Evolutionary conservation across 1,140 invertebrate genomes (phyloP).

Genomic region (Listronotus oregonensis): DNA sequence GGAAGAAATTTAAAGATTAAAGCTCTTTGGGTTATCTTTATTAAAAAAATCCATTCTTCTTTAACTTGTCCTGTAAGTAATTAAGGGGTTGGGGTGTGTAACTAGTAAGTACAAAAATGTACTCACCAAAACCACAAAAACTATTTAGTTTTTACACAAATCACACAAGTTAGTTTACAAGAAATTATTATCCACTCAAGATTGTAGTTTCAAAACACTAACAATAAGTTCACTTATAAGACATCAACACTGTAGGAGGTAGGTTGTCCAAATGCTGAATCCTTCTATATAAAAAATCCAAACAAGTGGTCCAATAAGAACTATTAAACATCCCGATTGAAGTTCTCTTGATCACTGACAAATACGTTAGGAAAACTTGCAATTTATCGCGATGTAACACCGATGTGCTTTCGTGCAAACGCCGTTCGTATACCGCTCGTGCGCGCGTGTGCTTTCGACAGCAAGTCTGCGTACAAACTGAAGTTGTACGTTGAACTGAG

Average conservation of each 20-base stretch:
- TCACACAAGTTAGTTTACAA: not conserved
- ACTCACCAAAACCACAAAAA: slow-evolving; percentile 15
- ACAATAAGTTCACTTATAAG: slow-evolving; percentile 7
- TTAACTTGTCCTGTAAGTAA: too few species aligned
- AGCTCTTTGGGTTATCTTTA: too few species aligned
- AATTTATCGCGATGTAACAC: slow-evolving; percentile 29
- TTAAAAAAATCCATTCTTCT: too few species aligned
- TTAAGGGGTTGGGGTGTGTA: not conserved
- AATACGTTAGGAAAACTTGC: slow-evolving; percentile 11
- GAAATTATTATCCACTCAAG: slow-evolving; percentile 1
- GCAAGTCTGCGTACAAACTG: slow-evolving; percentile 32
- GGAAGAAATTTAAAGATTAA: too few species aligned
- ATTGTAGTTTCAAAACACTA: slow-evolving; percentile 3
- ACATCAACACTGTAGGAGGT: not conserved
- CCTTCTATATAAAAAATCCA: slow-evolving; percentile 2
- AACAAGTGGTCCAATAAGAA: not conserved
- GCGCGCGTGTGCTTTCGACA: slow-evolving; percentile 22
- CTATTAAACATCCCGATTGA: slow-evolving; percentile 17
- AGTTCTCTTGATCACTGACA: slow-evolving; percentile 22
- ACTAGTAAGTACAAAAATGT: slow-evolving; percentile 6
- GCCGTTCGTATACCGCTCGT: slow-evolving; percentile 15
- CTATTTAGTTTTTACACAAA: not conserved
- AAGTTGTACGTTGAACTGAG: slow-evolving; percentile 28
- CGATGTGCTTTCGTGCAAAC: slow-evolving; percentile 13
- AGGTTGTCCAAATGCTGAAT: not conserved